phyloP scores from a whole-genome alignment of 2,888 invertebrate genomes.

The Nebria brevicollis region DNA sequence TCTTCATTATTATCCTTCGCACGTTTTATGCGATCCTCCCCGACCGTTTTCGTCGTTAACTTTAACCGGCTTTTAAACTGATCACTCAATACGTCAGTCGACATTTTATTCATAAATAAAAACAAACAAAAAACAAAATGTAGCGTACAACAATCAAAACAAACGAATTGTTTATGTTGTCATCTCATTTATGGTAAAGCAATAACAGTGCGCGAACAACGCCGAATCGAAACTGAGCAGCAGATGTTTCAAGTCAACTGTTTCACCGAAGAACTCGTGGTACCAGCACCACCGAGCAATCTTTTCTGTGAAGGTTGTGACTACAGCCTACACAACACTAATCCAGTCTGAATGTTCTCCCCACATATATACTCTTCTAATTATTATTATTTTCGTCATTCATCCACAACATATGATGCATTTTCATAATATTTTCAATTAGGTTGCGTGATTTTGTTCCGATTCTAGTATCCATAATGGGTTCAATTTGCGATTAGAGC shows the following conservation, averaged over 20 bases:
- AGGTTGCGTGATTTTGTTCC: neutral
- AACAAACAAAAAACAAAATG: slow-evolving; percentile 4
- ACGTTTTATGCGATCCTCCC: slow-evolving; percentile 82
- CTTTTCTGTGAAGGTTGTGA: neutral
- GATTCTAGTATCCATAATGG: neutral
- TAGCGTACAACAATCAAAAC: slow-evolving; percentile 18
- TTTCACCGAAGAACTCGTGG: slow-evolving; percentile 11
- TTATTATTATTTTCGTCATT: neutral
- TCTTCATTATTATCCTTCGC: slow-evolving; percentile 88
- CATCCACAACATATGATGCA: neutral
- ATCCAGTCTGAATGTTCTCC: slow-evolving; percentile 11
- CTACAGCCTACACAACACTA: slow-evolving; percentile 15
- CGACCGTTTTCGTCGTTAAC: slow-evolving; percentile 81
- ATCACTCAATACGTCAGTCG: slow-evolving; percentile 81
- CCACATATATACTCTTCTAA: slow-evolving; percentile 10
- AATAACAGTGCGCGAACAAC: slow-evolving; percentile 15
- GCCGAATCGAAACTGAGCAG: slow-evolving; percentile 5
- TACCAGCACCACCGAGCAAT: neutral
- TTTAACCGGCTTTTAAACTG: slow-evolving; percentile 78
- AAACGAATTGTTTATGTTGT: slow-evolving; percentile 12
- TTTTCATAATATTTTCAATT: neutral
- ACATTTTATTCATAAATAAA: slow-evolving; percentile 64
- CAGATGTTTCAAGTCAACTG: slow-evolving; percentile 24
- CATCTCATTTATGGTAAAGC: slow-evolving; percentile 11
- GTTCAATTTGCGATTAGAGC: neutral